Base-by-base conservation (phyloP, 2,113 vertebrate genomes). In the Otocyon megalotis region DNA sequence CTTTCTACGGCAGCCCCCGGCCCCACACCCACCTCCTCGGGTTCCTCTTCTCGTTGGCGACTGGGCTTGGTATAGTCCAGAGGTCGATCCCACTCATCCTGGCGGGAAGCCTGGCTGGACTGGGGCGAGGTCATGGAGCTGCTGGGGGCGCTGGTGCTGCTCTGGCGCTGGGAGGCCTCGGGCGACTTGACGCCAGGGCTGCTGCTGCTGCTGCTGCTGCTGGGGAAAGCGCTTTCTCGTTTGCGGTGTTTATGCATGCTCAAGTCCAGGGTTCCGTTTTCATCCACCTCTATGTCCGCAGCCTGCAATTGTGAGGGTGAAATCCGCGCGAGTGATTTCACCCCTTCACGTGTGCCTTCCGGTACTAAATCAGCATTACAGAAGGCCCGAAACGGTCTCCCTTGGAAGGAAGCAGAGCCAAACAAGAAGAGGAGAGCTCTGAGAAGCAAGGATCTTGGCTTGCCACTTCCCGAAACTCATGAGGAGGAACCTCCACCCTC, bases 41-140 rank as follows among this genome's bases (percentile, higher is more conserved):
- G 97, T 77, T 99, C 99, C 98, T 99, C 99, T 82, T 99, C 99
- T 81, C 99, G 98, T 87, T 99, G 99, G 0, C 99, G 99, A 98
- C 99, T 99, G 97, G 99, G 99, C 98, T 99, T 99, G 17, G 99
- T 99, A 98, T 99, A 99, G 98, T 99, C 99, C 93, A 99, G 99
- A 69, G 99, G 99, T 8, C 99, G 99, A 76, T 99, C 99, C 99
- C 99, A 99, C 48, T 99, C 99, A 50, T 99, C 99, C 98, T 99
- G 99, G 94, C 99, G 99, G 98, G 99, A 99, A 77, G 99, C 94
- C 94, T 99, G 99, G 98, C 99, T 99, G 69, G 99, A 98, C 97
- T 99, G 99, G 5, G 99, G 99, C 1, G 99, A 99, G 58, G 99
- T 99, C 99, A 99, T 99, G 95, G 99, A 99, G 90, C 99, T 99